Conservation (phyloP, 2,888 invertebrate genomes). For the Plebejus anna region DNA sequence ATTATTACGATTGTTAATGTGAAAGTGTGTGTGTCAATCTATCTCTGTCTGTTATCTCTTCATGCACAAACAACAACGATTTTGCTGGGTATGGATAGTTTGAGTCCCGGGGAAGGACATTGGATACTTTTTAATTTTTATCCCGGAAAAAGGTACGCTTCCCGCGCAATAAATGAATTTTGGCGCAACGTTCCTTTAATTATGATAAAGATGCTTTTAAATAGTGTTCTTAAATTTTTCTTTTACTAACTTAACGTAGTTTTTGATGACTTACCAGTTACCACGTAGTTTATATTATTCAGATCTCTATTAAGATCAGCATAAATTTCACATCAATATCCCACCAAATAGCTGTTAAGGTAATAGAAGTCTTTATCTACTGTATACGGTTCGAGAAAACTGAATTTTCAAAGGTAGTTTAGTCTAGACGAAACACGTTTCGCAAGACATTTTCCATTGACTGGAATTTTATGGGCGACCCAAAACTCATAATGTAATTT, state of each 20-base stretch:
- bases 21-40: no score
- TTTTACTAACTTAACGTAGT: not conserved
- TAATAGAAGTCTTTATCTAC: not conserved
- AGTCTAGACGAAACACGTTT: conserved; percentile 15
- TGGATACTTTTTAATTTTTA: no score
- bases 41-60: no score
- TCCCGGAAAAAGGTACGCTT: no score
- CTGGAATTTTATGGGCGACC: conserved; percentile 3
- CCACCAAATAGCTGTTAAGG: not conserved
- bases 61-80: no score
- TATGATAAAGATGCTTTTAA: no score
- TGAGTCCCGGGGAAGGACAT: no score
- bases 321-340: not conserved
- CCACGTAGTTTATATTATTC: not conserved
- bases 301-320: not conserved
- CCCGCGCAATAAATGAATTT: no score
- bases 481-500: not conserved
- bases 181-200: no score
- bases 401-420: not conserved
- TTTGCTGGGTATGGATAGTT: no score
- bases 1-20: no score
- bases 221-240: no score
- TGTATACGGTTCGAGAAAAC: conserved; percentile 1
- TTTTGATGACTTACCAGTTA: not conserved
- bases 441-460: not conserved